Evolutionary conservation across 2,797 vertebrate species (phyloP).

Genomic region (Poeciliopsis infans): DNA sequence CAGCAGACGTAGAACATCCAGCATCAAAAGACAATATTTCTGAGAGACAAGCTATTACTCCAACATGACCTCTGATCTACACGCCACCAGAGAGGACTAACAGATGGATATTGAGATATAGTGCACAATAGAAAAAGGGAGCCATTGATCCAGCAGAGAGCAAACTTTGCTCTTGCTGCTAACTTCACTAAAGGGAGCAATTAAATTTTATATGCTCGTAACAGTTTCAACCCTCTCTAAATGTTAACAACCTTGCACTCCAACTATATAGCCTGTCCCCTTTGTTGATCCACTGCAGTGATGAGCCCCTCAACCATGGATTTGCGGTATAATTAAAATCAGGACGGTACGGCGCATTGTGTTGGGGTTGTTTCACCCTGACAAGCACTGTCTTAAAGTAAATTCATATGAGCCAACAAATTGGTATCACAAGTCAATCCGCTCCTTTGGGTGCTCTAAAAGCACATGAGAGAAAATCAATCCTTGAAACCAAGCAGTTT

Average conservation of each 20-base stretch:
- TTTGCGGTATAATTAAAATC: constrained; percentile 69
- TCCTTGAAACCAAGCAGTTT: constrained; percentile 51
- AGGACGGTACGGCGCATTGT: constrained; percentile 50
- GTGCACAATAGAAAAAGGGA: constrained; percentile 74
- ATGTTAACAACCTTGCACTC: constrained; percentile 81
- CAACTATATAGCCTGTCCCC: constrained; percentile 58
- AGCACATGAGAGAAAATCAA: constrained; percentile 50
- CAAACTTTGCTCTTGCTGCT: constrained; percentile 79
- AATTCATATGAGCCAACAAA: constrained; percentile 70
- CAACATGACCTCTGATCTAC: constrained; percentile 69
- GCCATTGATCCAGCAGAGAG: constrained; percentile 73
- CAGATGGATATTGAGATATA: constrained; percentile 70
- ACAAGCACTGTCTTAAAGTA: constrained; percentile 60
- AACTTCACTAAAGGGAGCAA: constrained; percentile 79
- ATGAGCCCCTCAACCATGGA: constrained; percentile 60
- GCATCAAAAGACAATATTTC: constrained; percentile 65
- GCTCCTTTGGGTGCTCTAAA: constrained; percentile 61
- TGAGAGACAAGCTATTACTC: constrained; percentile 64
- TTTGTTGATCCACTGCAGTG: constrained; percentile 60
- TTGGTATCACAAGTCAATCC: constrained; percentile 51
- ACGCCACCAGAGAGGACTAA: constrained; percentile 62
- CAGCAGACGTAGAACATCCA: constrained; percentile 45
- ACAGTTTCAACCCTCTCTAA: constrained; percentile 79
- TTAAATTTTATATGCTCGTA: constrained; percentile 83
- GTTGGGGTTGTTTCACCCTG: constrained; percentile 45